Base-by-base conservation (phyloP, 2,113 vertebrate genomes). In the Forbesichthys agassizii region DNA sequence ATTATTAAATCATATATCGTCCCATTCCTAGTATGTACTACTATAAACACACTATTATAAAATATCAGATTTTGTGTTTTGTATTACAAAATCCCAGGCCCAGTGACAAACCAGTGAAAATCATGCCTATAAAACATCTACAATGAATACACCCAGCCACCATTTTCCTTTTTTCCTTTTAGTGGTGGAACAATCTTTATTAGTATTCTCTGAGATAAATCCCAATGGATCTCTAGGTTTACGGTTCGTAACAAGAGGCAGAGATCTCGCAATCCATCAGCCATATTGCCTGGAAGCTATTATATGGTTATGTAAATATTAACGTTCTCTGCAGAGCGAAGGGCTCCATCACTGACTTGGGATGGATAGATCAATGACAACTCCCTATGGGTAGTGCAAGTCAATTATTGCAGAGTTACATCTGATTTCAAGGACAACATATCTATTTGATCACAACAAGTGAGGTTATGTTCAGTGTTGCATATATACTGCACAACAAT, bases 231-330 rank as follows among this genome's bases (percentile, higher is more conserved):
- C 33, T 42, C 13, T 1, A 2, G 65, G 18, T 16, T 13, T 60
- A 42, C 54, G 47, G 59, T 27, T 72, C n/a, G 12, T 42, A 48
- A 33, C 8, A 33, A n/a, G 16, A 14, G 33, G 27, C 69, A 47
- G n/a, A 5, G 3, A 42, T 69, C 54, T 7, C 27, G 16, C 49
- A 11, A 67, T 69, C 71, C 12, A 66, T 77, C 61, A 77, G n/a
- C n/a, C 36, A 27, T 54, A 56, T 1, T 3, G 18, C 56, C 11
- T 69, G 69, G 16, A 69, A 82, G 74, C 48, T 64, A 20, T 67
- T 77, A 36, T 47, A 61, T 64, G 42, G 42, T 65, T 75, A 49
- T 66, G 67, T 64, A 78, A 85, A 83, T 78, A 73, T 78, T 78
- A 69, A 71, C 33, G 58, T 33, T 56, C 51, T 64, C 67, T 64